Evolutionary conservation across 1,140 invertebrate species (phyloP).

Genomic region (Conus ventricosus): DNA sequence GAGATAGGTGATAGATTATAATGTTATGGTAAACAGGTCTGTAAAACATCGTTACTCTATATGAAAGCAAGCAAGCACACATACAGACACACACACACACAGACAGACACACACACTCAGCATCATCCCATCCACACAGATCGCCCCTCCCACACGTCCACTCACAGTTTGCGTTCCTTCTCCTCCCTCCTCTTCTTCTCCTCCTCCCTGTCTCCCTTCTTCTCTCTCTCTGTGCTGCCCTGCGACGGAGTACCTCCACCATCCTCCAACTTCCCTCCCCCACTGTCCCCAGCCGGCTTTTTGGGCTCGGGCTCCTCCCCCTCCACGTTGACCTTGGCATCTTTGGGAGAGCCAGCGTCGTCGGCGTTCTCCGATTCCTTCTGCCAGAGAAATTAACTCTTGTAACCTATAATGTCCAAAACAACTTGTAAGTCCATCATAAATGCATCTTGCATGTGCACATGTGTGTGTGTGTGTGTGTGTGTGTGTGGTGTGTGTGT

Average conservation of each 20-base stretch:
- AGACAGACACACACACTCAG: neutral
- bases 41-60: too few relatives aligned
- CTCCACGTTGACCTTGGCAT: constrained; percentile 1
- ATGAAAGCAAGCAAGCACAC: neutral
- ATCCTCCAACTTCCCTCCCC: constrained; percentile 6
- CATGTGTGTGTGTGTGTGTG: too few relatives aligned
- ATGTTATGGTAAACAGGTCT: too few relatives aligned
- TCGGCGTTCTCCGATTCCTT: neutral
- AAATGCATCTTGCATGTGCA: too few relatives aligned
- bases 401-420: too few relatives aligned
- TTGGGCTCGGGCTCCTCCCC: neutral
- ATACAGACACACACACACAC: neutral
- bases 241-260: neutral
- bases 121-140: neutral
- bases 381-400: too few relatives aligned
- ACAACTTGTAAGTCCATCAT: too few relatives aligned
- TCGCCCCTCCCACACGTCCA: neutral
- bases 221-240: constrained; percentile 33
- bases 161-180: constrained; percentile 62
- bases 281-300: neutral
- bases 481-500: too few relatives aligned
- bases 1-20: too few relatives aligned
- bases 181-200: constrained; percentile 69
- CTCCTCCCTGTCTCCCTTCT: constrained; percentile 67
- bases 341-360: neutral